Evolutionary conservation across 2,888 invertebrate species (phyloP).

Genomic region (Leptinotarsa rubiginosa): DNA sequence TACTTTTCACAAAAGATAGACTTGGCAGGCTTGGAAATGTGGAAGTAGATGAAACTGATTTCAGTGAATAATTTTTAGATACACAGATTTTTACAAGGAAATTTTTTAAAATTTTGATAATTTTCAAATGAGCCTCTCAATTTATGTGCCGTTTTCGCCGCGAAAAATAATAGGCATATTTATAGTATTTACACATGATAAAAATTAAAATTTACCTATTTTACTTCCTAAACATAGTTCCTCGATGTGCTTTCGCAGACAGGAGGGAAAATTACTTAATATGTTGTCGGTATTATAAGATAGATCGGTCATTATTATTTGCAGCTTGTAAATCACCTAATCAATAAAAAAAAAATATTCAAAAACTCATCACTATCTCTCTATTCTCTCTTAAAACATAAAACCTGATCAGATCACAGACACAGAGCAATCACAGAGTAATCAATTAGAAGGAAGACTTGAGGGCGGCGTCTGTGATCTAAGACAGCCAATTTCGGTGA

Average conservation of each 20-base stretch:
- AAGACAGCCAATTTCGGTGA: too few relatives aligned
- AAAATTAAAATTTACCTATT: constrained; percentile 49
- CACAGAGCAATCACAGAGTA: too few relatives aligned
- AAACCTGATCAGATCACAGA: neutral
- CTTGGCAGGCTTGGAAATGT: too few relatives aligned
- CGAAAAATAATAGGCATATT: neutral
- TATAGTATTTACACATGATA: neutral
- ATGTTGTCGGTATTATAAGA: constrained; percentile 46
- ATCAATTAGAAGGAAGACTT: too few relatives aligned
- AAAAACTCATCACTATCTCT: neutral
- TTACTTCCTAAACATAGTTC: constrained; percentile 50
- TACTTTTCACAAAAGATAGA: neutral
- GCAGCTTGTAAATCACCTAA: neutral
- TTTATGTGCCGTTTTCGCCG: neutral
- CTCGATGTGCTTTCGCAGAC: constrained; percentile 52
- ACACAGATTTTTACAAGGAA: neutral
- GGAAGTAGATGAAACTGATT: neutral
- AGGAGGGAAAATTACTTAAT: constrained; percentile 51
- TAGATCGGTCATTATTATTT: constrained; percentile 38
- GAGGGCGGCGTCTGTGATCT: too few relatives aligned
- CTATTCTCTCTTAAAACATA: neutral
- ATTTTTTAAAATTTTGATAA: neutral
- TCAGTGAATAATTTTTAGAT: neutral
- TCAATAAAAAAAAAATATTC: neutral
- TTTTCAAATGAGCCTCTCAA: neutral